Conservation (phyloP, 2,797 vertebrate species). For the Urophycis tenuis region DNA sequence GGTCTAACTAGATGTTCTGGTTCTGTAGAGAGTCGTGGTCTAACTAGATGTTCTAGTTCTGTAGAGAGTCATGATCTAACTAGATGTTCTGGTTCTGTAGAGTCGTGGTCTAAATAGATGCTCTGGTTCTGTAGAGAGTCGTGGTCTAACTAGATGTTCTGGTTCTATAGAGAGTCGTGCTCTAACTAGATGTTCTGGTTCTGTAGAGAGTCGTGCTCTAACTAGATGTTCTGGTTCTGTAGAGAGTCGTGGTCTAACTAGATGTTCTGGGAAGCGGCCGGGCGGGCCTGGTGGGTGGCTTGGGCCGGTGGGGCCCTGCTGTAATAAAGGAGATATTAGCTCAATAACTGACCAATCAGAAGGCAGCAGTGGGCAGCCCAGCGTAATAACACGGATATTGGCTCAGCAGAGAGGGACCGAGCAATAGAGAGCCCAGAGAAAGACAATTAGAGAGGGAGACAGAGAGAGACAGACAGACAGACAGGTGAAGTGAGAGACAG, state of each 20-base stretch:
- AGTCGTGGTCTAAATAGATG: background rate
- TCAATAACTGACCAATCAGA: slow-evolving; percentile 5
- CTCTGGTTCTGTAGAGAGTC: background rate
- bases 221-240: background rate
- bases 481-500: background rate
- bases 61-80: background rate
- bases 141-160: background rate
- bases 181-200: background rate
- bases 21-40: too few species aligned
- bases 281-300: slow-evolving; percentile 1
- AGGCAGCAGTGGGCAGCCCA: background rate
- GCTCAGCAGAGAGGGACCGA: slow-evolving; percentile 38
- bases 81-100: background rate
- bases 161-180: background rate
- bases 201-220: background rate
- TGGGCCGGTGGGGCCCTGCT: background rate
- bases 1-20: too few species aligned
- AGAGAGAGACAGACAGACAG: background rate
- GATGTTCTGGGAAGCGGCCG: background rate
- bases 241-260: background rate
- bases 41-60: background rate
- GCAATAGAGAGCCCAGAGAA: background rate
- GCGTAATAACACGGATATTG: slow-evolving; percentile 31
- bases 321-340: slow-evolving; percentile 6
- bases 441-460: background rate